Base-by-base conservation (phyloP, 2,888 invertebrate species). In the Pantelozetes paolii region DNA sequence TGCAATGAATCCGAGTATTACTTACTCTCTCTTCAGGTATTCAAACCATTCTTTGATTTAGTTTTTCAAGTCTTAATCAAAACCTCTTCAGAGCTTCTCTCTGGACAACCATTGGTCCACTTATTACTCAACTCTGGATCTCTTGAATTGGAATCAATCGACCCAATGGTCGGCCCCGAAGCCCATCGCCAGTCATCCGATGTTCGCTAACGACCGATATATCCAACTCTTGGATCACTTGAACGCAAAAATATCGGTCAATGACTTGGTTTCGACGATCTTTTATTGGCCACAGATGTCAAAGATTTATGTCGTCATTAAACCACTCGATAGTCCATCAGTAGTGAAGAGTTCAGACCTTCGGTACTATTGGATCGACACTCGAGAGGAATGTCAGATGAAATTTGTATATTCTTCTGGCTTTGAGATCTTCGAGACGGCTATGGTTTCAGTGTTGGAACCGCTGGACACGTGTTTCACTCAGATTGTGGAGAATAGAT, bases 1-100 rank as follows among this genome's bases (percentile, higher is more conserved):
- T 59, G 59, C 59, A 59, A 59, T 28, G 30, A 59, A n/a, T 59
- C 59, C 15, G 15, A 59, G 13, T 59, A 59, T 30, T 59, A 59
- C 30, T 59, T 59, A 30, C 20, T 59, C 2, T 5, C 59, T 3
- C 20, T 59, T 59, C 15, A 59, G 59, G 59, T 59, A 18, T 30
- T 30, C 30, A 36, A 36, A 36, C 11, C 36, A 36, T 36, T 36
- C 36, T 11, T 36, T 36, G 36, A 36, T 36, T 36, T 36, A 8
- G 6, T 36, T 36, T 36, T 36, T 11, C 36, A n/a, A n/a, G n/a
- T 36, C 36, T 11, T 8, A 36, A 36, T 36, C 36, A 5, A 8
- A 5, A 36, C 36, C 11, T 11, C 5, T 8, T 36, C 36, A 36
- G 36, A 36, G 6, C 36, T 8, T 36, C 36, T 8, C 36, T 36